These are phyloP conservation scores for Lasioglossum vierecki DNA, from an alignment of 2,888 invertebrate genomes.

Conservation along the genomic window DNA sequence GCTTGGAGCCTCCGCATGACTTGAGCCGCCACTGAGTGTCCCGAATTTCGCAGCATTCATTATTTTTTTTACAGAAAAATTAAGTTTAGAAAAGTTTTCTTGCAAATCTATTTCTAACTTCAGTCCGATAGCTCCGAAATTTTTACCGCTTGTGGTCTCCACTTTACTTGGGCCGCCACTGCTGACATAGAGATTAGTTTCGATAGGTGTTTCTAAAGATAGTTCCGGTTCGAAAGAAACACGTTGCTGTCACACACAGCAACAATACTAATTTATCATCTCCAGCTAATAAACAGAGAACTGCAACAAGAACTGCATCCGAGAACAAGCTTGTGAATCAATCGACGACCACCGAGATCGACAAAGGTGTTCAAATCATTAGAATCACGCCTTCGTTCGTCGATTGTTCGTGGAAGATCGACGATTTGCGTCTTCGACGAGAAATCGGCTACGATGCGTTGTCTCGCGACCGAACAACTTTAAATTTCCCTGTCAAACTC, in stretches of 20 bases:
- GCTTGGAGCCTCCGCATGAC: no score
- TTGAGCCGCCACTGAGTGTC: no score
- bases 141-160: no score
- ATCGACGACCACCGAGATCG: neutral
- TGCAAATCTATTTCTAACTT: no score
- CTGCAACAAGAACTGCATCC: neutral
- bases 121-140: no score
- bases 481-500: conserved; percentile 23
- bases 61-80: no score
- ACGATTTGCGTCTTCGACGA: neutral
- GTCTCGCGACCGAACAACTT: conserved; percentile 33
- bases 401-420: conserved; percentile 13
- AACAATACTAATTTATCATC: neutral
- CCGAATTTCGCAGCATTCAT: no score
- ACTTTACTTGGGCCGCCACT: no score
- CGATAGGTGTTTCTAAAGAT: neutral
- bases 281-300: neutral
- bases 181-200: no score
- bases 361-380: neutral
- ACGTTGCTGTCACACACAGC: neutral
- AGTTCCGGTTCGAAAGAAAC: neutral
- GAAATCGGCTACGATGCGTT: neutral
- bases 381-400: conserved; percentile 2
- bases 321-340: neutral
- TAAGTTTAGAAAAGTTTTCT: no score